Base-by-base conservation (phyloP, 2,113 vertebrate genomes). In the Melanostigma gelatinosum region DNA sequence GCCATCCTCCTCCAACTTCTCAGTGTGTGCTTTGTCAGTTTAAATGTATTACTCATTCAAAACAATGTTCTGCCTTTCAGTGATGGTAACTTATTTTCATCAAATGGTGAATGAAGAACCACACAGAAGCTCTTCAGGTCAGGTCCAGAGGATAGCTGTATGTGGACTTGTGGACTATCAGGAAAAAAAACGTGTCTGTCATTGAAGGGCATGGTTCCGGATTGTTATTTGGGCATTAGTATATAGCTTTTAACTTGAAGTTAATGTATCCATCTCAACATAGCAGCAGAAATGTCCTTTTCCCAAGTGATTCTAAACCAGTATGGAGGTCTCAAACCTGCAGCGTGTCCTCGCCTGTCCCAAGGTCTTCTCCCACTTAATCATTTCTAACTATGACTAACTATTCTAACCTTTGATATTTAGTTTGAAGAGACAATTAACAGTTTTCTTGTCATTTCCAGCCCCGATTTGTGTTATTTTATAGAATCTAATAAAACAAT, bases 11-110 rank as follows among this genome's bases (percentile, higher is more conserved):
- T 70, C 16, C 24, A 29, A 32, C 40, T 32, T 60, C 58, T 38
- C 27, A 20, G 52, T 64, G n/a, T 18, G 15, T 12, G 12, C 20
- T n/a, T 7, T 36, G 32, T 58, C 32, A 32, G 44, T 42, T 62
- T 52, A 34, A 79, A 79, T 54, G 29, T 29, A 63, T 79, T 3
- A 60, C 55, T 61, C 15, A 50, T 69, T 60, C 8, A 24, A 58
- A 66, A 8, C 2, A 46, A 15, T 44, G 12, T 46, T 46, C 13
- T 15, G 44, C 44, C 38, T 48, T 48, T 48, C 46, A 48, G 15
- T 48, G 6, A 48, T 48, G 46, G 22, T n/a, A 57, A 27, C 5
- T 6, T 5, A 29, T 29, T 27, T 29, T 71, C 62, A 66, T 29
- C n/a, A 54, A 46, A 34, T 15, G n/a, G 36, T 29, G 34, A 74